phyloP scores from a whole-genome alignment of 2,797 vertebrate genomes.

The Esox lucius region DNA sequence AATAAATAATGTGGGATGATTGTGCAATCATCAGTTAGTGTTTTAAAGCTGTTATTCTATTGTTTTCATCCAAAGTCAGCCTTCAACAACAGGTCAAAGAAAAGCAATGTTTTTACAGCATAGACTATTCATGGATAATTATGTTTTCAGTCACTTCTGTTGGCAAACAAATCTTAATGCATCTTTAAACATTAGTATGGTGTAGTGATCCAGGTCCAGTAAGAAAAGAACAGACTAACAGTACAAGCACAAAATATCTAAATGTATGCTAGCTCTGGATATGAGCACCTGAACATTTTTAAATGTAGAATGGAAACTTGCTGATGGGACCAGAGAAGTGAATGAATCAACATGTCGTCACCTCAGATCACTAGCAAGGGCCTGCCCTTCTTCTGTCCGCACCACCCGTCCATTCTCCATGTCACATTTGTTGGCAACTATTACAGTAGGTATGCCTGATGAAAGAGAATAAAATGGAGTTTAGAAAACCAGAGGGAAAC shows the following conservation, averaged over 20 bases:
- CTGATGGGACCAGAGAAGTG: neutral
- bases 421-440: constrained; percentile 77
- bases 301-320: neutral
- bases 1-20: too few relatives aligned
- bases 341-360: neutral
- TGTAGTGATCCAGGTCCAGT: neutral
- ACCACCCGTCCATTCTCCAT: constrained; percentile 74
- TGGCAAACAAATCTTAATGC: neutral
- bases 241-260: too few relatives aligned
- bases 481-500: constrained; percentile 19
- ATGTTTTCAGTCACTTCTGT: neutral
- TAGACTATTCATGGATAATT: neutral
- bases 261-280: too few relatives aligned
- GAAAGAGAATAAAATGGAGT: constrained; percentile 10
- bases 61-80: neutral
- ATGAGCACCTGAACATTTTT: too few relatives aligned
- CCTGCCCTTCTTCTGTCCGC: constrained; percentile 63
- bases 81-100: neutral
- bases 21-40: too few relatives aligned
- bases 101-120: neutral
- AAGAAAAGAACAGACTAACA: neutral
- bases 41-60: neutral
- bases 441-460: constrained; percentile 69
- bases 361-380: constrained; percentile 31
- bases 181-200: neutral